These are phyloP conservation scores for Cryptus viduatorius DNA, from an alignment of 2,888 invertebrate species.

Conservation along the genomic window DNA sequence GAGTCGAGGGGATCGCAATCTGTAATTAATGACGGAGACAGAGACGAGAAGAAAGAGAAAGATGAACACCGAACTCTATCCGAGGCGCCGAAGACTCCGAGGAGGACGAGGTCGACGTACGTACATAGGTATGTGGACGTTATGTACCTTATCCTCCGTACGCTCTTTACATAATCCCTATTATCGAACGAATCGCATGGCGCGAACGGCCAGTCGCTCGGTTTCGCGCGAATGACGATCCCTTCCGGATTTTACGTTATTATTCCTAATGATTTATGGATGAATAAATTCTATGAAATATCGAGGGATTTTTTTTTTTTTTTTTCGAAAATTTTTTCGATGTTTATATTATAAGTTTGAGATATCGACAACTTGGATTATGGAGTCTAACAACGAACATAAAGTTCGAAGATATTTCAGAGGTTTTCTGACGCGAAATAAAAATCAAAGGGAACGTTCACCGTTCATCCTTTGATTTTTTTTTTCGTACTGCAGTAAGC, in stretches of 20 bases:
- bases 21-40: conserved; percentile 66
- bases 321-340: neutral
- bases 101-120: conserved; percentile 42
- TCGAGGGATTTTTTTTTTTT: too few relatives aligned
- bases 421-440: too few relatives aligned
- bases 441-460: too few relatives aligned
- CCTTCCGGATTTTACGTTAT: neutral
- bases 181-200: conserved; percentile 40
- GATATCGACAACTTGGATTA: too few relatives aligned
- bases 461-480: too few relatives aligned
- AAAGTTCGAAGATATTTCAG: too few relatives aligned
- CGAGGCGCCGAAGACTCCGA: conserved; percentile 20
- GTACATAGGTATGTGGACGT: conserved; percentile 22
- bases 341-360: too few relatives aligned
- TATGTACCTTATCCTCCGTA: conserved; percentile 13
- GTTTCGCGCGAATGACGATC: neutral
- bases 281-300: neutral
- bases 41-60: conserved; percentile 21
- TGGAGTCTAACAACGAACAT: too few relatives aligned
- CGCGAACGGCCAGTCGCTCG: neutral
- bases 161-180: conserved; percentile 52
- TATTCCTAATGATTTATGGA: neutral
- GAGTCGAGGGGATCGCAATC: conserved; percentile 57
- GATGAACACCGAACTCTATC: conserved; percentile 1
- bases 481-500: too few relatives aligned